phyloP scores from a whole-genome alignment of 2,113 vertebrate genomes.

The Peucedramus taeniatus region DNA sequence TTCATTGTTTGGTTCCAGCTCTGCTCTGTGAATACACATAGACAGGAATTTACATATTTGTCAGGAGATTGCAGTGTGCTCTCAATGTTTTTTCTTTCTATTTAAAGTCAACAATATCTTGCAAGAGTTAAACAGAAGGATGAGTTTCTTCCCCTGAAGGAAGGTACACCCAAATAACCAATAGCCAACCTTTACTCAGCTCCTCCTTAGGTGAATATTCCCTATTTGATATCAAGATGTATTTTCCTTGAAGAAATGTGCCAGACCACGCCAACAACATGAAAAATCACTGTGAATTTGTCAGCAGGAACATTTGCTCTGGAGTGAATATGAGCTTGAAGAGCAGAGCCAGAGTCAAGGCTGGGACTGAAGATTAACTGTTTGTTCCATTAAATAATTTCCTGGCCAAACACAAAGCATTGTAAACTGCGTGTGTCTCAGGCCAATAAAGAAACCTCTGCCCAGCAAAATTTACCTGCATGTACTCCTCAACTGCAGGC shows the following conservation, averaged over 20 bases:
- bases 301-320: background rate
- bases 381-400: slow-evolving; percentile 6
- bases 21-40: background rate
- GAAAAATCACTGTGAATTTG: background rate
- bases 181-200: background rate
- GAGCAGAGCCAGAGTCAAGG: background rate
- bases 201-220: background rate
- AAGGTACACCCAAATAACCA: background rate
- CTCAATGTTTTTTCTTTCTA: background rate
- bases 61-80: background rate
- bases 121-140: background rate
- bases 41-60: background rate
- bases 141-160: background rate
- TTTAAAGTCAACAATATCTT: background rate
- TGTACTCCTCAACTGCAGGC: background rate
- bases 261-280: background rate
- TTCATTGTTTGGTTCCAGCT: background rate
- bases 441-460: background rate
- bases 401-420: background rate
- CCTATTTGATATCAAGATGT: background rate
- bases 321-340: background rate
- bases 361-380: background rate
- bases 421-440: background rate
- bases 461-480: background rate
- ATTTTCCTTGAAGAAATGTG: background rate